Evolutionary conservation across 2,113 vertebrate species (phyloP), one percentile per base, ranked within the genome.

Genomic region (Daboia siamensis): DNA sequence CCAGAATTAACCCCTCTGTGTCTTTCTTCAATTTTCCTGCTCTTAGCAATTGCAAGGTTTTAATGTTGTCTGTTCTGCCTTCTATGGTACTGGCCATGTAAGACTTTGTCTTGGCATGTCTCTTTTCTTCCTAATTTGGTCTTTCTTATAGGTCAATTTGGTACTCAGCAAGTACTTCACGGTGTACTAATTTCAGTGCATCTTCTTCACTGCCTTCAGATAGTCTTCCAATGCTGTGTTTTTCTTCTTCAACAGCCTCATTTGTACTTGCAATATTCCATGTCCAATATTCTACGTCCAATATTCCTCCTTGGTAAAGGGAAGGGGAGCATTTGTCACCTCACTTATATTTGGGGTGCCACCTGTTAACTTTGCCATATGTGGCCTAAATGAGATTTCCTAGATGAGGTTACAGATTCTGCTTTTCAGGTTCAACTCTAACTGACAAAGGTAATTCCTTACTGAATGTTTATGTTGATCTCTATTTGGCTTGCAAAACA

Each of bases 321-420:
- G 24, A 61, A 92, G 24, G 6, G 44, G 24, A 59, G 29, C 13
- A 13, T 74, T 88, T 39, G 20, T 93, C 92, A 90, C 89, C 44
- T 84, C 94, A 90, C 93, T 96, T 51, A 64, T 51, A 61, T 55
- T 80, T 80, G n/a, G 69, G 33, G 9, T 39, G 8, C 33, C 69
- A 80, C 6, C 33, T 17, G n/a, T 33, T 74, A 33, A 7, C 33
- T 33, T 74, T 74, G 5, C 5, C 13, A 2, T 7, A 3, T 80
- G 33, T 44, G 7, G 17, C 20, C 33, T 8, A 33, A 80, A 44
- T 44, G 33, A 80, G 21, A 44, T 80, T 44, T 44, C 17, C 74
- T 44, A 80, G 6, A 9, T 80, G 33, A 80, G 74, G 3, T 44
- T 80, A 44, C 74, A 80, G 74, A 80, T 39, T 80, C 74, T 80